Evolutionary conservation across 1,140 invertebrate genomes (phyloP).

Genomic region (Leptestheria dahalacensis): DNA sequence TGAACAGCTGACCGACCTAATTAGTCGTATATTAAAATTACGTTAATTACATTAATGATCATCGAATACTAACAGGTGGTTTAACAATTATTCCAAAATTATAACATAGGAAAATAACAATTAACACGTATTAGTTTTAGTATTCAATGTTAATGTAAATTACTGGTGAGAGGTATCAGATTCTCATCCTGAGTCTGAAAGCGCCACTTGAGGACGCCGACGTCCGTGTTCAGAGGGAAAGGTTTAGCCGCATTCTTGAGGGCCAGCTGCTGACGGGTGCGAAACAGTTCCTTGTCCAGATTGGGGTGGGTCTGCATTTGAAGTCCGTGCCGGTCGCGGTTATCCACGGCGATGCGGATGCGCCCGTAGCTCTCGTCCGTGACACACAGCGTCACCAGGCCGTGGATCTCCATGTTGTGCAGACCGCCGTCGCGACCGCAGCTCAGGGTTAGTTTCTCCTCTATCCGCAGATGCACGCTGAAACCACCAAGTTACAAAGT

Average conservation of each 20-base stretch:
- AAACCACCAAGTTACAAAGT: too few species aligned
- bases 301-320: conserved; percentile 90
- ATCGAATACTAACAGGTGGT: too few species aligned
- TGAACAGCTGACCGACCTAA: too few species aligned
- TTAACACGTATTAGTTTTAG: neutral
- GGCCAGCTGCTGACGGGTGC: conserved; percentile 51
- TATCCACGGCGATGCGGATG: conserved; percentile 52
- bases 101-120: too few species aligned
- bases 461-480: conserved; percentile 65
- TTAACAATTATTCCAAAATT: too few species aligned
- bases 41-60: too few species aligned
- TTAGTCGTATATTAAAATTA: too few species aligned
- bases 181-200: conserved; percentile 65
- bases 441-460: conserved; percentile 74
- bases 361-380: conserved; percentile 71
- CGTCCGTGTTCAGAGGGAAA: conserved; percentile 90
- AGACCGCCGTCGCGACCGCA: conserved; percentile 86
- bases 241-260: conserved; percentile 84
- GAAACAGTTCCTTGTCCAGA: conserved; percentile 92
- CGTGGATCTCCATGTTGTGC: conserved; percentile 79
- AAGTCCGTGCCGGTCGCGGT: conserved; percentile 58
- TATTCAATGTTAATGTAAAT: conserved; percentile 18
- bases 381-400: conserved; percentile 74
- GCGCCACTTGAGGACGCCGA: conserved; percentile 92
- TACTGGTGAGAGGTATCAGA: conserved; percentile 69